Evolutionary conservation across 2,888 invertebrate genomes (phyloP), one percentile per base, ranked within the genome.

Genomic region (Campoletis raptor): DNA sequence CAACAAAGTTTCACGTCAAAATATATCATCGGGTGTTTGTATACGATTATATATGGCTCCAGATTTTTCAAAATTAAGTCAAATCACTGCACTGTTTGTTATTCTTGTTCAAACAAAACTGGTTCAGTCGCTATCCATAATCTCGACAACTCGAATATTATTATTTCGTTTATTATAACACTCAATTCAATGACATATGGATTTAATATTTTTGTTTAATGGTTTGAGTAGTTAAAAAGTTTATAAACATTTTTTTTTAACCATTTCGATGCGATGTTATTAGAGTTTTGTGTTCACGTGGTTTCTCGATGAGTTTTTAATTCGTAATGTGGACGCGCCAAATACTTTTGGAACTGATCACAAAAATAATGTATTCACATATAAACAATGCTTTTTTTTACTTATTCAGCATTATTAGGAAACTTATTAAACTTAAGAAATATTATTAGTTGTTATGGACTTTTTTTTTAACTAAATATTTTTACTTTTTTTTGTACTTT

Each of bases 321-420:
- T 54, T 24, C 24, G 45, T 24, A 45, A 10, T 67, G 21, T 8
- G 21, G 10, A n/a, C 18, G 66, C 37, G 48, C 15, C 4, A 48
- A 18, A 42, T 42, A 42, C 12, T 24, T 10, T 21, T 57, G 9
- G 4, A 57, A 10, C 10, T 0, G 24, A 1, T 3, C 57, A 57
- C 57, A 12, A 24, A 24, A 24, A 5, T 4, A 12, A 30, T 30
- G 30, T 3, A 3, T 15, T 48, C 15, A 0, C 2, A 4, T 5
- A 15, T 48, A 48, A 9, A 42, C 42, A 42, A 42, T 7, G 52
- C 10, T 73, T 48, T 48, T 73, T 73, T n/a, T 21, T 12, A 42
- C 40, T 57, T 54, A 30, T 30, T 66, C 45, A 45, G 45, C 12
- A 64, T 45, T 66, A 69, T 45, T 66, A 69, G 40, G 10, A 40